Evolutionary conservation across 2,888 invertebrate species (phyloP), one percentile per base, ranked within the genome.

Genomic region (Thumatha senex): DNA sequence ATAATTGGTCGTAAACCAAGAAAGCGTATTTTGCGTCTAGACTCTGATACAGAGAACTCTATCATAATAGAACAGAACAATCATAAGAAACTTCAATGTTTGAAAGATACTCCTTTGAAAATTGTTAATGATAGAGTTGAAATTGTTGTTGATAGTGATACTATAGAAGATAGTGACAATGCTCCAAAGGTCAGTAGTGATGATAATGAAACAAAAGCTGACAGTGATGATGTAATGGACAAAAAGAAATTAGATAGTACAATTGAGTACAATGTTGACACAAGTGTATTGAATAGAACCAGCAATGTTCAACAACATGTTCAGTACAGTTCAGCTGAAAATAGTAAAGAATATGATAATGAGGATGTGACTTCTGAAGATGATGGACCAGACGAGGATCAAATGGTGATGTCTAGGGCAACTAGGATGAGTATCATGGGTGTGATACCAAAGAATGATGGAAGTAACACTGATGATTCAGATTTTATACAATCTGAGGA

Each of bases 381-480:
- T 24, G 80, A 82, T 5, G 83, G 75, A n/a, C 70, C 71, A 0
- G 83, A 86, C 63, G 90, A 92, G 51, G 91, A 91, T 48, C 74
- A 82, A 53, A 82, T 89, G 84, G 80, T 84, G 49, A 82, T 92
- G 82, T 91, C 90, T 0, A 77, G 89, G 29, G 92, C 91, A 1
- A 92, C 92, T 0, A 72, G 92, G 0, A 88, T 92, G 87, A 92
- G 92, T 56, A 92, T 92, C 48, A 86, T 89, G 84, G 92, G 92
- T 0, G 67, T 85, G 11, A 67, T 84, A 64, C 89, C 89, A 0
- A 86, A 84, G 35, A 82, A 80, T 35, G 74, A 74, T 60, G 82
- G 80, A 24, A 73, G 75, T 60, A 84, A 85, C 41, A 88, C 85
- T 67, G 90, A 92, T 49, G 87, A 86, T 12, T 92, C 92, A 0